Evolutionary conservation across 35 echinoderm and acorn worm species (phyloP), one percentile per base, ranked within the genome.

Genomic region (Ophioderma brevispina): DNA sequence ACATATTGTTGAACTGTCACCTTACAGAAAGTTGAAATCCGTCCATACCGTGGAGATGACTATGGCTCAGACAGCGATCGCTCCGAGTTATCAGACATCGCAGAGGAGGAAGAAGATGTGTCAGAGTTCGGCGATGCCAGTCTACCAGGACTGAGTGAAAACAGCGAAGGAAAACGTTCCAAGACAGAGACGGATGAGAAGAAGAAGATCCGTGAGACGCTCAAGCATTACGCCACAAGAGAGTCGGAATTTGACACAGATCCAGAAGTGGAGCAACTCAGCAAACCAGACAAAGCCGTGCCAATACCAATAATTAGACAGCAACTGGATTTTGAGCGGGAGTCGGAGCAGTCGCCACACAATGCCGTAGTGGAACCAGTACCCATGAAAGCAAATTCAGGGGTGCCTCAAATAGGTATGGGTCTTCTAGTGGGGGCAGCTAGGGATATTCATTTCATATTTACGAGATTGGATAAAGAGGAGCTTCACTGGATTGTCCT

Each of bases 341-440:
- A 99, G 91, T 88, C 97, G 19, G 97, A 99, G 76, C 97, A 95
- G 84, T 99, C 97, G 3, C 97, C 97, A 25, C 93, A 99, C 75
- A 95, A 99, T 85, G 94, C 92, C 33, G 97, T 99, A 70, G 83
- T 95, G 0, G 97, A 99, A 82, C 97, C 97, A 10, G 94, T 99
- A 32, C 97, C 97, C 28, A 87, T 94, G 78, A 99, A 99, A 86
- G 87, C 94, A 55, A 32, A 64, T 34, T 88, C 80, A 39, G 55
- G 55, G 18, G 97, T 99, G 19, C 97, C 97, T 36, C 97, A 99
- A 42, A 99, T 99, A 84, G 97, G 97, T 99, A 35, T 84, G 97
- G 17, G 41, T 8, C n/a, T n/a, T n/a, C n/a, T n/a, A n/a, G n/a
- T n/a, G n/a, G n/a, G n/a, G n/a, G n/a, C n/a, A n/a, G n/a, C n/a